Evolutionary conservation across 2,797 vertebrate genomes (phyloP), one percentile per base, ranked within the genome.

Genomic region (Tenualosa thibaudeaui): DNA sequence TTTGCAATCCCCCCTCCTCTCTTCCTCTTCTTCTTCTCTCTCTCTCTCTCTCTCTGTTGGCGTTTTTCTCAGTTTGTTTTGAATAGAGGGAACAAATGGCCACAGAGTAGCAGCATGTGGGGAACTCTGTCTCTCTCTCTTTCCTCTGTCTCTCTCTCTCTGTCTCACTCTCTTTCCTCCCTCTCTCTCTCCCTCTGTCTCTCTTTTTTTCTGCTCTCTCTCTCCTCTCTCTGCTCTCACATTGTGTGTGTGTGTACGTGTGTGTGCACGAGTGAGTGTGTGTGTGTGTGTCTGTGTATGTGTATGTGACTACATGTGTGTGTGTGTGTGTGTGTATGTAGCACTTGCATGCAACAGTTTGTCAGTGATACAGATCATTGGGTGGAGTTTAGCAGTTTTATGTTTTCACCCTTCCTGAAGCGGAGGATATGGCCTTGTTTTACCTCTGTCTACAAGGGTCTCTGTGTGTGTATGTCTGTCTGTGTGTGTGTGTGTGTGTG

Each of bases 401-500:
- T 58, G 56, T 58, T 5, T 1, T 19, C 56, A 22, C 56, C 56
- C 56, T 58, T 58, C 56, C 56, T 58, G 56, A 58, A 58, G 56
- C 17, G 19, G 56, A 58, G 56, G 56, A 83, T 75, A 24, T 58
- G 26, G 56, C 22, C 58, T 81, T 26, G 60, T n/a, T 12, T 81
- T 40, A 24, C 26, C 37, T 85, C 78, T 31, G 31, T 81, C 24
- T 22, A 58, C 56, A 58, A 10, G 62, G 62, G 62, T 68, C 8
- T 68, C 24, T 68, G 24, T 15, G 62, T 31, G 62, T 31, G 62
- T 65, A 24, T 65, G 62, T 31, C 24, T 65, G 62, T 26, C 3
- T 65, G 62, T 65, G n/a, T 65, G 58, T 22, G 22, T n/a, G 58
- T n/a, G 58, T n/a, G 58, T 62, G 58, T 62, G 58, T 62, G 58